phyloP scores from a whole-genome alignment of 92 coral and sea anemone species.

The Actinernus sp. region DNA sequence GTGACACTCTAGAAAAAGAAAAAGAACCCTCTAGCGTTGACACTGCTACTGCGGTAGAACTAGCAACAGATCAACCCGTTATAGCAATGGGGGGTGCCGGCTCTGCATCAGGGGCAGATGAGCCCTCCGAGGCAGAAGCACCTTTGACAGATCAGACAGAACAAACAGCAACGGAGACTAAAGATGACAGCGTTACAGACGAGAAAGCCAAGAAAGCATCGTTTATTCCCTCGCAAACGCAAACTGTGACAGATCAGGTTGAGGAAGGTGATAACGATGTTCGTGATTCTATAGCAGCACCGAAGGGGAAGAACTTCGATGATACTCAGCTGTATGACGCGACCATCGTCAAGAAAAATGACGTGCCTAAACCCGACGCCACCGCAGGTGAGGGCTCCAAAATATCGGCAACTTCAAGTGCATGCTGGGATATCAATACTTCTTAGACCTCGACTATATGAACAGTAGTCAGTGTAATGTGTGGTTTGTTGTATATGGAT shows the following conservation, averaged over 20 bases:
- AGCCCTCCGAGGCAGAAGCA: slow-evolving; percentile 11
- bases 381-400: slow-evolving; percentile 42
- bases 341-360: slow-evolving; percentile 87
- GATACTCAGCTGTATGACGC: slow-evolving; percentile 83
- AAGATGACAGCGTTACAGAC: slow-evolving; percentile 60
- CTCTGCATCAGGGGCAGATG: slow-evolving; percentile 12
- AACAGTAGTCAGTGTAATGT: too few species aligned
- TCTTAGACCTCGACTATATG: too few species aligned
- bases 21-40: slow-evolving; percentile 26
- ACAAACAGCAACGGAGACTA: slow-evolving; percentile 32
- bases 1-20: slow-evolving; percentile 30
- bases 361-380: slow-evolving; percentile 65
- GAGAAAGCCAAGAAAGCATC: slow-evolving; percentile 55
- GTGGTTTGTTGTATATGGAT: too few species aligned
- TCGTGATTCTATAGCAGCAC: slow-evolving; percentile 71
- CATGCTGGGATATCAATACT: slow-evolving; percentile 12
- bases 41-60: slow-evolving; percentile 41
- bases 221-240: slow-evolving; percentile 42
- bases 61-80: slow-evolving; percentile 40
- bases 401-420: slow-evolving; percentile 5
- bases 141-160: slow-evolving; percentile 21
- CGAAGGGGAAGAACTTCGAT: slow-evolving; percentile 52
- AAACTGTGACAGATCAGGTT: slow-evolving; percentile 55
- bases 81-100: slow-evolving; percentile 40
- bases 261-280: slow-evolving; percentile 56